phyloP scores from a whole-genome alignment of 2,113 vertebrate species.

The Cnemophilus loriae region DNA sequence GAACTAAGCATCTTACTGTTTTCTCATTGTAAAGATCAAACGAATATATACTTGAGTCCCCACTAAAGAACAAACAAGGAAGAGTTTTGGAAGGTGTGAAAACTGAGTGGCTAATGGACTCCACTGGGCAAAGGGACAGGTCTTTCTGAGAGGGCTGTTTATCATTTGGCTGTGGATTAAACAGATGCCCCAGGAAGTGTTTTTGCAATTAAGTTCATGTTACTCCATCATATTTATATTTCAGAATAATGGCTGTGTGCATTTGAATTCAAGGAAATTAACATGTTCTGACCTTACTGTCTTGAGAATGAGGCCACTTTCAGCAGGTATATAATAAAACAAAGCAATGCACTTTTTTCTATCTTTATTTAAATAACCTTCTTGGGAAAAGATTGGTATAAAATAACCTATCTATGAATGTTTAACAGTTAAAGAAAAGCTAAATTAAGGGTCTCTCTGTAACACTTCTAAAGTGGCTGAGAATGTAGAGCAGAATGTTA shows the following conservation, averaged over 20 bases:
- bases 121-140: not conserved
- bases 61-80: not conserved
- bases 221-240: conserved; percentile 35
- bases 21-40: not conserved
- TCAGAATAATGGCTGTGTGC: not conserved
- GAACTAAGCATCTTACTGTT: not conserved
- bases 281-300: not conserved
- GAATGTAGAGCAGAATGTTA: not conserved
- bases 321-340: not conserved
- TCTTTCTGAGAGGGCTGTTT: conserved; percentile 36
- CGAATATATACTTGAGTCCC: not conserved
- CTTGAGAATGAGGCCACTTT: not conserved
- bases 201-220: conserved; percentile 34
- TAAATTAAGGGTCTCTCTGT: not conserved
- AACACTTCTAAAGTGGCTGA: not conserved
- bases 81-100: not conserved
- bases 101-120: not conserved
- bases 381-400: not conserved
- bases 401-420: not conserved
- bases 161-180: conserved; percentile 54
- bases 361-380: not conserved
- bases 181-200: conserved; percentile 36
- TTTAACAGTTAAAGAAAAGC: not conserved
- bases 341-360: not conserved
- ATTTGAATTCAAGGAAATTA: conserved; percentile 35